These are phyloP conservation scores for Octodon degus DNA, from an alignment of 2,113 vertebrate species.

Conservation along the genomic window DNA sequence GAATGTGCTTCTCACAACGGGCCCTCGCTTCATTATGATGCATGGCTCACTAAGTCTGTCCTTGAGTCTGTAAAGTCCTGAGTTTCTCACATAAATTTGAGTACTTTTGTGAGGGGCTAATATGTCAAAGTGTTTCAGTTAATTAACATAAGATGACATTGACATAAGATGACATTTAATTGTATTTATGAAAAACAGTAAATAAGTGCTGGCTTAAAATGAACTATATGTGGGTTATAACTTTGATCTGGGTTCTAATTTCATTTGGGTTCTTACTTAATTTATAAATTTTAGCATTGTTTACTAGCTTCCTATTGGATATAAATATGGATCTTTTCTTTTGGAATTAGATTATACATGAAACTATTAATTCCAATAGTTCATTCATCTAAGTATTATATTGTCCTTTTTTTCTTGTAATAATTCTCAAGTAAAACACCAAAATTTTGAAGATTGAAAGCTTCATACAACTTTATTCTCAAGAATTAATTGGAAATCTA, in stretches of 20 bases:
- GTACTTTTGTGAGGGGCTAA: not conserved
- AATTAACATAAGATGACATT: conserved; percentile 9
- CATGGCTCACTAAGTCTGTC: conserved; percentile 26
- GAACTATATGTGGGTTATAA: not conserved
- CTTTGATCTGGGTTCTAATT: not conserved
- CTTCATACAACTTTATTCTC: not conserved
- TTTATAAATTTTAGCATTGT: conserved; percentile 35
- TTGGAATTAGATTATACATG: conserved; percentile 35
- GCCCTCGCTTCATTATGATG: not conserved
- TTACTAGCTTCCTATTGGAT: not conserved
- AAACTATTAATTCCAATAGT: not conserved
- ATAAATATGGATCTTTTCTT: not conserved
- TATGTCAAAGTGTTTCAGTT: conserved; percentile 5
- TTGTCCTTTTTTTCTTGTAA: conserved; percentile 38
- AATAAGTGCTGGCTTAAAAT: conserved; percentile 1
- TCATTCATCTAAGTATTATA: not conserved
- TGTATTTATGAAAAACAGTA: conserved; percentile 40
- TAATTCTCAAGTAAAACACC: conserved; percentile 46
- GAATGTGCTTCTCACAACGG: not conserved
- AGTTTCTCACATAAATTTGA: conserved; percentile 45
- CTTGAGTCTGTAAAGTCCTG: not conserved
- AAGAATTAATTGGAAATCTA: conserved; percentile 19
- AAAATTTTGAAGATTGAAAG: not conserved
- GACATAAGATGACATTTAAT: conserved; percentile 31
- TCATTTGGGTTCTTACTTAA: not conserved